Percentiles rank a stretch among this genome's conserved stretches.
Evolutionary conservation across 2,888 invertebrate genomes (phyloP).

Genomic region (Drosophila acutilabella): DNA sequence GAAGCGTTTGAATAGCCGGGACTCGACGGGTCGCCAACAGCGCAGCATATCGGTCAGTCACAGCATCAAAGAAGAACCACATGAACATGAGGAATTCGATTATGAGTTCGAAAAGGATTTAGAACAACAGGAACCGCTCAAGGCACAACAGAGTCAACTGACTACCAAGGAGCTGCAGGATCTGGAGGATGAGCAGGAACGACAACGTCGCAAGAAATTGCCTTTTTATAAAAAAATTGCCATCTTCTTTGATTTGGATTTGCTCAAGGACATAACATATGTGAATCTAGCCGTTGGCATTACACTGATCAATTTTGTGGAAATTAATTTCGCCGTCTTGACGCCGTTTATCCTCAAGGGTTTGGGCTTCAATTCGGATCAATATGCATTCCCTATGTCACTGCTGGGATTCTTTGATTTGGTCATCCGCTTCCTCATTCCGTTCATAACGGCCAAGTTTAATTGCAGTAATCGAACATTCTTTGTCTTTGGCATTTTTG

Average conservation of each 20-base stretch:
- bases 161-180: constrained; percentile 56
- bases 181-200: constrained; percentile 65
- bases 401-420: constrained; percentile 89
- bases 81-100: constrained; percentile 40
- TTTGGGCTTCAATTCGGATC: constrained; percentile 86
- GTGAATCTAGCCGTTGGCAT: constrained; percentile 90
- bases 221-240: constrained; percentile 87
- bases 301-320: constrained; percentile 89
- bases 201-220: constrained; percentile 79
- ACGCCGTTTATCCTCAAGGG: constrained; percentile 90
- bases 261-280: constrained; percentile 89
- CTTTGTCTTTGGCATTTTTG: constrained; percentile 89
- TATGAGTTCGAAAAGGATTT: constrained; percentile 27
- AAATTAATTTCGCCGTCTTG: constrained; percentile 90
- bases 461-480: constrained; percentile 90
- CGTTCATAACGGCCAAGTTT: constrained; percentile 88
- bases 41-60: constrained; percentile 77
- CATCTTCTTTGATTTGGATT: constrained; percentile 90
- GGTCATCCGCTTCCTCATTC: constrained; percentile 88
- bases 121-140: constrained; percentile 19
- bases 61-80: constrained; percentile 77
- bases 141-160: constrained; percentile 13
- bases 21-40: constrained; percentile 51
- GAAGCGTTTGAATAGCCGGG: constrained; percentile 72
- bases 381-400: constrained; percentile 90